Percentiles rank a stretch among this genome's conserved stretches.
Conservation (phyloP, 2,888 invertebrate genomes). For the Synergus laeviventris region DNA sequence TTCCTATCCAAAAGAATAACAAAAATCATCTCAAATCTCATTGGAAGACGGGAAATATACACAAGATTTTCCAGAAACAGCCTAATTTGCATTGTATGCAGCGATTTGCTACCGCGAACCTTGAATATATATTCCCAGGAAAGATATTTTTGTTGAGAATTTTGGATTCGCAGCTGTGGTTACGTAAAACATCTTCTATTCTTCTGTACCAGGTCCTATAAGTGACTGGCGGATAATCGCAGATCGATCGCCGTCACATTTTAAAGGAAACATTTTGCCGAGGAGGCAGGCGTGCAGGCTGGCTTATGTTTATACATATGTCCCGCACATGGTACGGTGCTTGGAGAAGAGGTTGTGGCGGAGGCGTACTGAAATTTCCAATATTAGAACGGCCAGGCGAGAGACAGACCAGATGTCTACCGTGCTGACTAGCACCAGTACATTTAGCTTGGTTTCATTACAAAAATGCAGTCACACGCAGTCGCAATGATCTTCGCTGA, state of each 20-base stretch:
- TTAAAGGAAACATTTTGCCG: conserved; percentile 63
- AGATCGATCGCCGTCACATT: conserved; percentile 64
- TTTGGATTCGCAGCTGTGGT: not conserved
- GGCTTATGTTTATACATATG: conserved; percentile 75
- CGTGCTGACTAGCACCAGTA: conserved; percentile 55
- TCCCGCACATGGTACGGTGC: conserved; percentile 71
- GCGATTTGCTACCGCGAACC: not conserved
- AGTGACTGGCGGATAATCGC: conserved; percentile 54
- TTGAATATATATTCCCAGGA: not conserved
- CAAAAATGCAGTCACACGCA: conserved; percentile 74
- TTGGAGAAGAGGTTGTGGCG: conserved; percentile 59
- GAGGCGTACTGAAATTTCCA: conserved; percentile 73
- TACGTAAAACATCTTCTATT: not conserved
- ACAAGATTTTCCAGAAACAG: not conserved
- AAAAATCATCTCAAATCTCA: not conserved
- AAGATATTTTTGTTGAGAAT: not conserved
- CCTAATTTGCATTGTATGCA: not conserved
- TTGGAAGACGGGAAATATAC: not conserved
- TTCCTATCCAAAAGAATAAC: not conserved
- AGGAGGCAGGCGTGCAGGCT: conserved; percentile 56
- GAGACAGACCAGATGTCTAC: conserved; percentile 73
- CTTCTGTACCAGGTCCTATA: conserved; percentile 10
- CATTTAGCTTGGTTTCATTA: conserved; percentile 74
- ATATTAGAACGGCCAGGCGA: conserved; percentile 74
- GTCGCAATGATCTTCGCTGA: conserved; percentile 51